Percentiles rank a stretch among this genome's conserved stretches.
phyloP scores from a whole-genome alignment of 2,797 vertebrate species.

The Halcyon smyrnensis region DNA sequence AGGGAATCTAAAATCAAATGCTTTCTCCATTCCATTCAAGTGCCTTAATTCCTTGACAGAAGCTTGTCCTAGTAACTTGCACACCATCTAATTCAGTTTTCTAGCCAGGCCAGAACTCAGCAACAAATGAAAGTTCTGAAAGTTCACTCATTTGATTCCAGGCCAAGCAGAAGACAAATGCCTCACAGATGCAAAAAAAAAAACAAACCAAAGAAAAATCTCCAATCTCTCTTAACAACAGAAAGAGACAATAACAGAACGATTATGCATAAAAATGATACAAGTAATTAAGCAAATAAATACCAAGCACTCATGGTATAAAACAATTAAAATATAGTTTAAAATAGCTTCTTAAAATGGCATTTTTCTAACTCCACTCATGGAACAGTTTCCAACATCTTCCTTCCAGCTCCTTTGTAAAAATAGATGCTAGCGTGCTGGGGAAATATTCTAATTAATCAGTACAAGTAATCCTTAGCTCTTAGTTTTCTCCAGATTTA shows the following conservation, averaged over 20 bases:
- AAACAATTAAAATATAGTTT: background rate
- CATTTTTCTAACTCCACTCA: background rate
- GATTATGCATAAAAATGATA: background rate
- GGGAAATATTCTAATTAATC: background rate
- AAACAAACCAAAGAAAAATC: background rate
- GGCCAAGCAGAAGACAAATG: conserved; percentile 32
- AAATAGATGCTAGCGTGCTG: background rate
- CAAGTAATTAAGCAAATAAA: conserved; percentile 34
- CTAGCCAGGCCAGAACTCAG: background rate
- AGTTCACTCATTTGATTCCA: conserved; percentile 1
- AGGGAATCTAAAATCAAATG: background rate
- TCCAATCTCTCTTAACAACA: background rate
- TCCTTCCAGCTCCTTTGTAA: background rate
- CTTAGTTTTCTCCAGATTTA: background rate
- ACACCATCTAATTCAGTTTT: background rate
- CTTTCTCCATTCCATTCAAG: background rate
- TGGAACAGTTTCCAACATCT: background rate
- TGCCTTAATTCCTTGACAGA: background rate
- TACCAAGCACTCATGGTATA: background rate
- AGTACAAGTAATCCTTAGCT: background rate
- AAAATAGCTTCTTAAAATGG: conserved; percentile 27
- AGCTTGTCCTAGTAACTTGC: background rate
- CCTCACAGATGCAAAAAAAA: background rate
- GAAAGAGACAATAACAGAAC: background rate
- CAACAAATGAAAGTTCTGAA: conserved; percentile 1